These are phyloP conservation scores for Carcharodon carcharias DNA, from an alignment of 2,797 vertebrate species.

Conservation along the genomic window DNA sequence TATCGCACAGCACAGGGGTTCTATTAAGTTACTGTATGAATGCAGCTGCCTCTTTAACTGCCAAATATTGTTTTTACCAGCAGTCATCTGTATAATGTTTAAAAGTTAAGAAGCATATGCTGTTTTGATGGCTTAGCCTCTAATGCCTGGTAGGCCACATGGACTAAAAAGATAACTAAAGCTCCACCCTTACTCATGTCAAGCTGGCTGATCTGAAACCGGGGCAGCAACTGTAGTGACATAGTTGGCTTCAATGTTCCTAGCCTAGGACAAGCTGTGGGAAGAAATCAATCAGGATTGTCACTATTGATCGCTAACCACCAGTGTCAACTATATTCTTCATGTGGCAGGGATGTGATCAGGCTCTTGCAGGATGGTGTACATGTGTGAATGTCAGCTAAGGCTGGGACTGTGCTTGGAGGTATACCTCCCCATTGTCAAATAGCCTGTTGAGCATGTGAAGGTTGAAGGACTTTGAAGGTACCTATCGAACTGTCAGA, in stretches of 20 bases:
- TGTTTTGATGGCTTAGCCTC: not conserved
- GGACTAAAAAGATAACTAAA: not conserved
- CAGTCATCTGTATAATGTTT: not conserved
- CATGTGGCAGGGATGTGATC: not conserved
- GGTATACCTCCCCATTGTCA: too few species aligned
- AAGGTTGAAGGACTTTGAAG: not conserved
- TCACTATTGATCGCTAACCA: not conserved
- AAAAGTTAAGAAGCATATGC: not conserved
- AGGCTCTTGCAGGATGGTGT: not conserved
- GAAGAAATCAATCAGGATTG: not conserved
- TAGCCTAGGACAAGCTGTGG: not conserved
- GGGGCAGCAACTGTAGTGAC: not conserved
- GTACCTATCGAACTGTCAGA: not conserved
- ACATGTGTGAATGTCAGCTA: not conserved
- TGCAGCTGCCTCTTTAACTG: not conserved
- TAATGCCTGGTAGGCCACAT: not conserved
- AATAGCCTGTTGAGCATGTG: not conserved
- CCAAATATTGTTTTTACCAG: not conserved
- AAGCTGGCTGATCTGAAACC: not conserved
- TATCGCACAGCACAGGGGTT: not conserved
- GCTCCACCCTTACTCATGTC: not conserved
- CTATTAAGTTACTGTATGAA: not conserved
- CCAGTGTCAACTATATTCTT: not conserved
- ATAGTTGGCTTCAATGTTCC: not conserved
- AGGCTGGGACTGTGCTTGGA: not conserved